phyloP scores from a whole-genome alignment of 2,113 vertebrate genomes.

The Aegotheles bennettii region DNA sequence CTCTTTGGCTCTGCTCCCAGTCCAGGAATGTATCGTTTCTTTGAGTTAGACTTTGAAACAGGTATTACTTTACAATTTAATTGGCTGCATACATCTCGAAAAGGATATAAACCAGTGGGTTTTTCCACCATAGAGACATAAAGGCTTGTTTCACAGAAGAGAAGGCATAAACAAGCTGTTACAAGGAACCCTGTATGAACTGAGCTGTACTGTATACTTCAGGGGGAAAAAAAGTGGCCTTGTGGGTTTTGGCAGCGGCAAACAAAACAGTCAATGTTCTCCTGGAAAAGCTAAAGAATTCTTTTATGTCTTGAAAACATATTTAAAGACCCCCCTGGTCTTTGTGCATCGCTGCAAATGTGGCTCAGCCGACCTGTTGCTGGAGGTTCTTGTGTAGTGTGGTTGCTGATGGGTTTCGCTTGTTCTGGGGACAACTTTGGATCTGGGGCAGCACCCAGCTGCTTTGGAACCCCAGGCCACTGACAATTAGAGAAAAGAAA shows the following conservation, averaged over 20 bases:
- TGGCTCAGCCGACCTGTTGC: background rate
- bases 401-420: background rate
- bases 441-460: background rate
- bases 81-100: slow-evolving; percentile 63
- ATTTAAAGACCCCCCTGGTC: background rate
- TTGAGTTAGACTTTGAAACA: slow-evolving; percentile 64
- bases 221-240: background rate
- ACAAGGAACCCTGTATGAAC: slow-evolving; percentile 71
- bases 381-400: background rate
- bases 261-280: slow-evolving; percentile 70
- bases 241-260: slow-evolving; percentile 65
- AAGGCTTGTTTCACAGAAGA: slow-evolving; percentile 68
- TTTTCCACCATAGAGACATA: slow-evolving; percentile 66
- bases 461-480: background rate
- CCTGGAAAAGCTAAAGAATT: slow-evolving; percentile 14
- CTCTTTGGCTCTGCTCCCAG: slow-evolving; percentile 40
- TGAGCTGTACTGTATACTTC: slow-evolving; percentile 40
- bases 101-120: slow-evolving; percentile 65
- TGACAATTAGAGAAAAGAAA: background rate
- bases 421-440: background rate
- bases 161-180: slow-evolving; percentile 62
- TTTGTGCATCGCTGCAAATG: background rate
- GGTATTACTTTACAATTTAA: slow-evolving; percentile 71
- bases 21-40: slow-evolving; percentile 50
- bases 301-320: slow-evolving; percentile 7